Percentiles rank a stretch among this genome's conserved stretches.
These are phyloP conservation scores for Drosophila ogumai DNA, from an alignment of 1,140 invertebrate species.

Conservation along the genomic window DNA sequence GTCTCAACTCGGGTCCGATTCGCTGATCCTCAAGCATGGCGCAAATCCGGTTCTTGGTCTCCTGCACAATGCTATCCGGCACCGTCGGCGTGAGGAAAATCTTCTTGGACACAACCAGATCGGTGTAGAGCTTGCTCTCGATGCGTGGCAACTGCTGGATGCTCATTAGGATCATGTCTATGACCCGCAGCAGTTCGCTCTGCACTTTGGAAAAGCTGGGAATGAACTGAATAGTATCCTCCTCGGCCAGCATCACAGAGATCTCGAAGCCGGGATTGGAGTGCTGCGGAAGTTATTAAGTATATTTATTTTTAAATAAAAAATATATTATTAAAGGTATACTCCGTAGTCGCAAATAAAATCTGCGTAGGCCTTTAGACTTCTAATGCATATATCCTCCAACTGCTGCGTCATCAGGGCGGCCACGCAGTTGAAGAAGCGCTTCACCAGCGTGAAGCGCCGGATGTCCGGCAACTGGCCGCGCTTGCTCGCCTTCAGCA, in stretches of 20 bases:
- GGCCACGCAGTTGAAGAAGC: conserved; percentile 94
- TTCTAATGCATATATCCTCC: conserved; percentile 91
- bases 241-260: conserved; percentile 89
- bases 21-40: conserved; percentile 89
- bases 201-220: conserved; percentile 92
- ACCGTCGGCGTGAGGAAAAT: conserved; percentile 88
- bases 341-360: conserved; percentile 92
- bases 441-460: conserved; percentile 88
- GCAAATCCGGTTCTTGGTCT: conserved; percentile 86
- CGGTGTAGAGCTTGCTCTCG: conserved; percentile 86
- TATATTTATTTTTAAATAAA: background rate
- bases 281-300: conserved; percentile 85
- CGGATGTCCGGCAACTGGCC: conserved; percentile 90
- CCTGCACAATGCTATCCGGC: conserved; percentile 87
- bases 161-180: conserved; percentile 90
- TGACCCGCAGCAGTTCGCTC: conserved; percentile 89
- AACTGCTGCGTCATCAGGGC: conserved; percentile 94
- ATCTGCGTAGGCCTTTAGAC: conserved; percentile 91
- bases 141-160: conserved; percentile 90
- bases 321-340: conserved; percentile 44
- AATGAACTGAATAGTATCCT: conserved; percentile 90
- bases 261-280: conserved; percentile 91
- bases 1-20: conserved; percentile 88
- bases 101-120: conserved; percentile 70
- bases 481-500: conserved; percentile 89